Base-by-base conservation (phyloP, 2,888 invertebrate genomes). In the Pristionchus japonicus region DNA sequence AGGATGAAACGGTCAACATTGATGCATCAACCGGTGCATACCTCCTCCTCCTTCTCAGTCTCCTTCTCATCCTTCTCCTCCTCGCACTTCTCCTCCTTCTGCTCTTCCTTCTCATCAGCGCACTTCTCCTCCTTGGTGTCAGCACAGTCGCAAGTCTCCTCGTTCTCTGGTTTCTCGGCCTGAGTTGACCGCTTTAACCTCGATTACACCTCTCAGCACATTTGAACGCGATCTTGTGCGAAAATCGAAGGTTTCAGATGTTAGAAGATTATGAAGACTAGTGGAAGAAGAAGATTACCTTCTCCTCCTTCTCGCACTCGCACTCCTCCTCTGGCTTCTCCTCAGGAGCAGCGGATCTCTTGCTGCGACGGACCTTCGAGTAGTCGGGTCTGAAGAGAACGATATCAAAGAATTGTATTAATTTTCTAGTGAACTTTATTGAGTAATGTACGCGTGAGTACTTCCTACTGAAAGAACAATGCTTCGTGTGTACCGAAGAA, bases 361-460 rank as follows among this genome's bases (percentile, higher is more conserved):
- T 49, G 37, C 80, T 15, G 23, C 52, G 82, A 83, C 82, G 82
- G 52, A 83, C 52, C 27, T 43, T 49, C 34, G 82, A 52, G 82
- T 83, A 83, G 52, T 83, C 52, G 52, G 82, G 82, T 83, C 82
- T 83, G 9, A 37, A 37, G n/a, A n/a, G n/a, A n/a, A n/a, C n/a
- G n/a, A n/a, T n/a, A n/a, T n/a, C n/a, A n/a, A n/a, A n/a, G n/a
- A n/a, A n/a, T n/a, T n/a, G n/a, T n/a, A n/a, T n/a, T n/a, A n/a
- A n/a, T n/a, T n/a, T n/a, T n/a, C n/a, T n/a, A n/a, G n/a, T n/a
- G n/a, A n/a, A n/a, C n/a, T n/a, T n/a, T n/a, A n/a, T n/a, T n/a
- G n/a, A n/a, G n/a, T n/a, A n/a, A n/a, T n/a, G n/a, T n/a, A n/a
- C n/a, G n/a, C n/a, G n/a, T n/a, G n/a, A n/a, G n/a, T n/a, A n/a